phyloP scores from a whole-genome alignment of 2,888 invertebrate species.

The Lasioglossum leucozonium region DNA sequence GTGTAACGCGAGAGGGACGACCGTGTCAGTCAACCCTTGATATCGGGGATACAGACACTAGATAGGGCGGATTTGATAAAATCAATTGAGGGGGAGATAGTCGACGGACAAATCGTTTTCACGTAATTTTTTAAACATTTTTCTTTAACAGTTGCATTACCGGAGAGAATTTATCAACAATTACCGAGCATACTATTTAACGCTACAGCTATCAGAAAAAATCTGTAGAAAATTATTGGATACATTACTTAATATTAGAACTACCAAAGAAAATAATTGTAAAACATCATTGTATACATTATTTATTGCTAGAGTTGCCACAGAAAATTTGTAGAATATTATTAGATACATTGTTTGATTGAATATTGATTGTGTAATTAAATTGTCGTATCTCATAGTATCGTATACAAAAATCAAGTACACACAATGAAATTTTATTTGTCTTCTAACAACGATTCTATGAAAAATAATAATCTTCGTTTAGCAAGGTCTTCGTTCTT shows the following conservation, averaged over 20 bases:
- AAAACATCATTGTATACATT: too few relatives aligned
- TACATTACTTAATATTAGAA: background rate
- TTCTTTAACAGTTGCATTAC: background rate
- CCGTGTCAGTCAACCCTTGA: slow-evolving; percentile 1
- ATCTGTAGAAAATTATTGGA: background rate
- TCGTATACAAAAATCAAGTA: too few relatives aligned
- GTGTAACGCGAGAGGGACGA: background rate
- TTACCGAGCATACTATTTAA: too few relatives aligned
- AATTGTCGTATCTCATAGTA: background rate
- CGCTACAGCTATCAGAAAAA: background rate
- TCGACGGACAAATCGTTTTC: too few relatives aligned
- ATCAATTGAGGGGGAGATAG: background rate
- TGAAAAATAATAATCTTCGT: too few relatives aligned
- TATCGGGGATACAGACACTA: background rate
- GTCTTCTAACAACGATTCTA: too few relatives aligned
- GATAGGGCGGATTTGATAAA: background rate
- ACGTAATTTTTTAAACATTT: background rate
- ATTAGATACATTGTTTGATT: background rate
- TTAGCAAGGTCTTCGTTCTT: too few relatives aligned
- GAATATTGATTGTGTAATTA: too few relatives aligned
- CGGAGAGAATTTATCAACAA: background rate
- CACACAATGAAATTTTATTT: too few relatives aligned
- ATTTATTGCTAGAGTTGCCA: too few relatives aligned
- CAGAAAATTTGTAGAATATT: background rate
- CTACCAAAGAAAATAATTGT: background rate